phyloP scores from a whole-genome alignment of 2,888 invertebrate species.

The Epinotia bilunana region DNA sequence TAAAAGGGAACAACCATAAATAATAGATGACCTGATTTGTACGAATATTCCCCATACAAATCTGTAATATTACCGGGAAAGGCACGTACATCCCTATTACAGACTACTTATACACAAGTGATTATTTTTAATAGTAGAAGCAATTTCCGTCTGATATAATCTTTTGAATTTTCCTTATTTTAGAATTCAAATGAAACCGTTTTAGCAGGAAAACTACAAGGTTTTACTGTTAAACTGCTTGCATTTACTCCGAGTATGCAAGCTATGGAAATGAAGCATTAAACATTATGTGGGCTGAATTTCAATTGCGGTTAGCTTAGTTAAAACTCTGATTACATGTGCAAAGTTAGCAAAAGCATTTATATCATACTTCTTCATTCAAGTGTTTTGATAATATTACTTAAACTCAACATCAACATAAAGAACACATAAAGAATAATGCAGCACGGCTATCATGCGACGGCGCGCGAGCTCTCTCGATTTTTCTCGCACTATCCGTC shows the following conservation, averaged over 20 bases:
- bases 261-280: not conserved
- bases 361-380: not conserved
- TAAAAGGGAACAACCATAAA: too few relatives aligned
- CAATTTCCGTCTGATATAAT: not conserved
- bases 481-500: too few relatives aligned
- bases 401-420: too few relatives aligned
- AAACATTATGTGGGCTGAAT: conserved; percentile 4
- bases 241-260: not conserved
- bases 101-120: not conserved
- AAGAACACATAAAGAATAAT: too few relatives aligned
- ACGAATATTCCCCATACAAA: too few relatives aligned
- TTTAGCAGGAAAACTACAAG: not conserved
- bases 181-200: not conserved
- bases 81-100: not conserved
- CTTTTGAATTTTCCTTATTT: not conserved
- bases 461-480: too few relatives aligned
- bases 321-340: not conserved
- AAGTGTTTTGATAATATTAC: not conserved
- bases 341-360: not conserved
- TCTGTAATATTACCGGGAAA: too few relatives aligned
- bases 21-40: too few relatives aligned
- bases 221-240: not conserved
- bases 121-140: not conserved
- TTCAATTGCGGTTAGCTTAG: not conserved
- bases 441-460: too few relatives aligned